Base-by-base conservation (phyloP, 2,888 invertebrate species). In the Eupelmus urozonus region DNA sequence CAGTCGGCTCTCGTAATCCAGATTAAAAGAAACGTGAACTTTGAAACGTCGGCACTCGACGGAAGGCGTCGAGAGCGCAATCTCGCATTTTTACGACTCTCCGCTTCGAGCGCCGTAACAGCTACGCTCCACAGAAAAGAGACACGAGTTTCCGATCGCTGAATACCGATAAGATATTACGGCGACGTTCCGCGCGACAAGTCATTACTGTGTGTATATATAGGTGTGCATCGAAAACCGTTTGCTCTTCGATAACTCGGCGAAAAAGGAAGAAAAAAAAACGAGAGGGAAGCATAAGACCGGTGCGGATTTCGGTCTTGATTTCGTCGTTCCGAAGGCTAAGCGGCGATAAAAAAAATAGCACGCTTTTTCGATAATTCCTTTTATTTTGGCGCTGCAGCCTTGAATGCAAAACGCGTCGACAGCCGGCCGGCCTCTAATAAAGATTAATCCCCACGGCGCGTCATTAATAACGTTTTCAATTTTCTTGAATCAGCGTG, bases 111-210 rank as follows among this genome's bases (percentile, higher is more conserved):
- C 16, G 29, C 25, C 29, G 23, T 7, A 13, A 23, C 40, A 7
- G 45, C 16, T 27, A 51, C 55, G 59, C 53, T 18, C 16, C 25
- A 25, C 4, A 25, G 16, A 45, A 60, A 63, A 63, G 23, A 18
- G 23, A 3, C 42, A 45, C 13, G 13, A 2, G 23, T 18, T n/a
- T n/a, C n/a, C 62, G 25, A 63, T 63, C 20, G 18, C 18, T 42
- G 34, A 23, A 51, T 16, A 5, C 20, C 20, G 66, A 66, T 66
- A 66, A 66, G 66, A 66, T 66, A 65, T 65, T 62, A 51, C 51
- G 9, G 7, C 65, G 16, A 34, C 9, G 34, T n/a, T n/a, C n/a
- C n/a, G 34, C 3, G 3, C 5, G 65, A 65, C 34, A 65, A 65
- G 65, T 65, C 49, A 65, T 65, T 65, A 34, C 9, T 34, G n/a